A percentile compares a stretch with the other conserved stretches of the same genome.
Conservation (phyloP, 2,113 vertebrate genomes). For the Peromyscus maniculatus region DNA sequence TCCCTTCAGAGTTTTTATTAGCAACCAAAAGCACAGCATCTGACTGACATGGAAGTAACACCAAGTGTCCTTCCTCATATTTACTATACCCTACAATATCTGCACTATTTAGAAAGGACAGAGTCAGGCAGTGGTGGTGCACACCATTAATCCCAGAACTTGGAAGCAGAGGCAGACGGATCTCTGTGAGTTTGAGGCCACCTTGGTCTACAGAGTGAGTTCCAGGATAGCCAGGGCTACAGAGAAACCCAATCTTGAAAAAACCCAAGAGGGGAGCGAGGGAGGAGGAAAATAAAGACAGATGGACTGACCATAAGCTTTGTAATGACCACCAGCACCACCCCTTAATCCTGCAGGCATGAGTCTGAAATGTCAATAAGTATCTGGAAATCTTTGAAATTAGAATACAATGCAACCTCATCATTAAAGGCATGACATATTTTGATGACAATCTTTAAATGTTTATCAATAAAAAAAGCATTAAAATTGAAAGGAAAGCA, state of each 20-base stretch:
- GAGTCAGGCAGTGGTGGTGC: no score
- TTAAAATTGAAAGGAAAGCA: slow-evolving; percentile 45
- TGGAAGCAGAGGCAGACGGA: no score
- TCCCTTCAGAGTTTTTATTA: neutral
- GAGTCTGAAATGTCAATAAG: slow-evolving; percentile 40
- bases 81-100: neutral
- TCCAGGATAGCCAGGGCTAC: no score
- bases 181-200: no score
- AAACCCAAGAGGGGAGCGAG: no score
- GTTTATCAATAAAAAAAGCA: neutral
- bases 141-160: no score
- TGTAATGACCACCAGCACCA: neutral
- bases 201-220: neutral
- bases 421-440: neutral
- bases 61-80: neutral
- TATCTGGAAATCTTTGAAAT: neutral
- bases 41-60: slow-evolving; percentile 3
- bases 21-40: slow-evolving; percentile 22
- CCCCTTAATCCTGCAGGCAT: neutral
- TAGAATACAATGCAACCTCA: neutral
- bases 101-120: neutral
- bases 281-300: no score
- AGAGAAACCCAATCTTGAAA: neutral
- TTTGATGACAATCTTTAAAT: slow-evolving; percentile 10
- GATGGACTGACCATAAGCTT: neutral